Evolutionary conservation across 1,140 invertebrate species (phyloP).

Genomic region (Ladona fulva): DNA sequence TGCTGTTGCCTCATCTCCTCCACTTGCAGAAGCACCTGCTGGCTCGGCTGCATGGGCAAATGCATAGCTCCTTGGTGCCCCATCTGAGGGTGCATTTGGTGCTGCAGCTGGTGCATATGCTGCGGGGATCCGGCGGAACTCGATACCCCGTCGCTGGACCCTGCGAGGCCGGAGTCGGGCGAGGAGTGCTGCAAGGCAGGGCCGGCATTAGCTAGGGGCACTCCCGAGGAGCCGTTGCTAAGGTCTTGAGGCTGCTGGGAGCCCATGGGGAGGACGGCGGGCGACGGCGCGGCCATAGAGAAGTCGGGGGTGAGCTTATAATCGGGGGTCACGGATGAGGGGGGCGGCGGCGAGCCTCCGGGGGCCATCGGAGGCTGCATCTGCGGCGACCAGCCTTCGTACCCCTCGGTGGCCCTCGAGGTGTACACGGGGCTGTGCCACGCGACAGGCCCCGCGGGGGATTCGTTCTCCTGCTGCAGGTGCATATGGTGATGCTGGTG

Average conservation of each 20-base stretch:
- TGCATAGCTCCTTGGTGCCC: background rate
- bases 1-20: slow-evolving; percentile 13
- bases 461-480: background rate
- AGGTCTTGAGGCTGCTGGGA: background rate
- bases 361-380: background rate
- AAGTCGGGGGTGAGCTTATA: background rate
- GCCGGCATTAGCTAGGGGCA: background rate
- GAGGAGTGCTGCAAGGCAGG: slow-evolving; percentile 17
- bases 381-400: background rate
- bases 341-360: background rate
- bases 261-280: background rate
- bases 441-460: background rate
- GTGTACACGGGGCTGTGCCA: background rate
- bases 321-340: background rate
- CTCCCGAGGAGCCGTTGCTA: background rate
- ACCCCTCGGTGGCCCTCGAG: background rate
- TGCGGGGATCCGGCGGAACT: slow-evolving; percentile 27
- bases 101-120: slow-evolving; percentile 27
- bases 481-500: background rate
- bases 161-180: slow-evolving; percentile 27
- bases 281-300: background rate
- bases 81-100: slow-evolving; percentile 10
- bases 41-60: background rate
- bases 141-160: slow-evolving; percentile 27
- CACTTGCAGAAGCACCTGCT: slow-evolving; percentile 12